Percentiles rank a stretch among this genome's conserved stretches.
phyloP scores from a whole-genome alignment of 30 jellyfish, hydroid and myxozoan genomes.

The Chrysaora quinquecirrha region DNA sequence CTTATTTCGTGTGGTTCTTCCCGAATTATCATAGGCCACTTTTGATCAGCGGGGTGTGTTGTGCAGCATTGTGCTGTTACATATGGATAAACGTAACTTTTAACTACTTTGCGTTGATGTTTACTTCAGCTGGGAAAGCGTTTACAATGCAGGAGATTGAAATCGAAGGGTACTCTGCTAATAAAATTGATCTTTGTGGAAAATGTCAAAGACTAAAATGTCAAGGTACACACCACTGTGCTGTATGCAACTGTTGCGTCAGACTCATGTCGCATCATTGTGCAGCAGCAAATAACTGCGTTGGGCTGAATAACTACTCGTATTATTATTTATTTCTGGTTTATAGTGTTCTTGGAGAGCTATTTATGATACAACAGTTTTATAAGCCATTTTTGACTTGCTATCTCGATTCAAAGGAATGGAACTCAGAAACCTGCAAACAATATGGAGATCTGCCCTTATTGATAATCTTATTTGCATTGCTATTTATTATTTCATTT shows the following conservation, averaged over 20 bases:
- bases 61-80: constrained; percentile 47
- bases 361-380: constrained; percentile 30
- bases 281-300: constrained; percentile 66
- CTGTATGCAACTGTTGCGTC: constrained; percentile 59
- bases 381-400: constrained; percentile 58
- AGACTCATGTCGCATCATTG: constrained; percentile 82
- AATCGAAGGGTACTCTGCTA: constrained; percentile 51
- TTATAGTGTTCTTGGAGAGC: constrained; percentile 53
- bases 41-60: constrained; percentile 36
- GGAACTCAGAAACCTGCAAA: constrained; percentile 17
- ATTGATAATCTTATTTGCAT: constrained; percentile 12
- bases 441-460: constrained; percentile 65
- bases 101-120: constrained; percentile 76
- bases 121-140: constrained; percentile 81
- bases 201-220: constrained; percentile 66
- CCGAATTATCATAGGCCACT: constrained; percentile 31
- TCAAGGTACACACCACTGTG: constrained; percentile 79
- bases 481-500: constrained; percentile 19
- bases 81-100: constrained; percentile 80
- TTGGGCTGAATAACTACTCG: constrained; percentile 77
- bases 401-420: constrained; percentile 17
- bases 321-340: constrained; percentile 65
- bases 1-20: constrained; percentile 45
- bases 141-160: constrained; percentile 46
- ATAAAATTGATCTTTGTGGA: constrained; percentile 38